A percentile compares a stretch with the other conserved stretches of the same genome.
These are phyloP conservation scores for Corythornis cristatus DNA, from an alignment of 2,113 vertebrate genomes.

Conservation along the genomic window DNA sequence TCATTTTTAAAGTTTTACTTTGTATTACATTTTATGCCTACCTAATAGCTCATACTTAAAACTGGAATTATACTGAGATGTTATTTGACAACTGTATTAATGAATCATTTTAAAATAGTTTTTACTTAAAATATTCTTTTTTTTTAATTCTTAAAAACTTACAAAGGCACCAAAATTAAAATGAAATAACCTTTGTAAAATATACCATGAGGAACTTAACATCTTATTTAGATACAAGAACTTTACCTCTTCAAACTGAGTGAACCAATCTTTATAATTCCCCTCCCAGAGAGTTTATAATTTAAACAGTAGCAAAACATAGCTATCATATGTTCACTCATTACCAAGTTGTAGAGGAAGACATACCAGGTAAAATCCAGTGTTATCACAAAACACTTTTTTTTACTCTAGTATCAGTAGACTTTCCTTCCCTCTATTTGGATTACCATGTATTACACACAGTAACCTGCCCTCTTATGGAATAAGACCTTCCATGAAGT, in stretches of 20 bases:
- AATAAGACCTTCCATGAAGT: neutral
- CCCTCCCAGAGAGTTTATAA: neutral
- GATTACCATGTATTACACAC: neutral
- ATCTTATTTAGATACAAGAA: neutral
- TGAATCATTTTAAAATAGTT: neutral
- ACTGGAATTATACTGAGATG: neutral
- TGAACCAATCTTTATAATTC: neutral
- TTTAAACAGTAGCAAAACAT: neutral
- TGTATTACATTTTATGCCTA: neutral
- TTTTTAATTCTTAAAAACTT: neutral
- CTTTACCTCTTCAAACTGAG: neutral
- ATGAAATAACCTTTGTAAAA: neutral
- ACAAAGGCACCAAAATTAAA: too few species aligned
- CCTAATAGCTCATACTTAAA: neutral
- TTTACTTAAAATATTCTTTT: neutral
- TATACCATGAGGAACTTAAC: neutral
- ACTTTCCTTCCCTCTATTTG: neutral
- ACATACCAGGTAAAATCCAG: neutral
- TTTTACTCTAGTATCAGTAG: neutral
- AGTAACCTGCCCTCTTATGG: neutral
- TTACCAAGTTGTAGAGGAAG: neutral
- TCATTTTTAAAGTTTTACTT: neutral
- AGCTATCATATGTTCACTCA: neutral
- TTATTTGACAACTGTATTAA: neutral
- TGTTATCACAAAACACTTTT: neutral